Evolutionary conservation across 2,113 vertebrate genomes (phyloP).

Genomic region (Ctenomys sociabilis): DNA sequence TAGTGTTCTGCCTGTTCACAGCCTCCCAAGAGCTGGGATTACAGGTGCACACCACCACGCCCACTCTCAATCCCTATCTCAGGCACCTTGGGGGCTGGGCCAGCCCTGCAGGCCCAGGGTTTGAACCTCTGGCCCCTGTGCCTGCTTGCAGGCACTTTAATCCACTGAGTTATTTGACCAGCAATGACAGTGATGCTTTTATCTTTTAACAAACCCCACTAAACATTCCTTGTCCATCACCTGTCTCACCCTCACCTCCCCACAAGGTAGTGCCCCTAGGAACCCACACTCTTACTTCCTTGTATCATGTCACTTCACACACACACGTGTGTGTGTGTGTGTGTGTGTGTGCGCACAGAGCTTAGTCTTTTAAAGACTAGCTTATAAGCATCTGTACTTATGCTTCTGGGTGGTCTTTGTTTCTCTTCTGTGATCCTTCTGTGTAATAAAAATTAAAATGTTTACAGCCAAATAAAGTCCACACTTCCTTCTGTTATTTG

Average conservation of each 20-base stretch:
- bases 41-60: too few relatives aligned
- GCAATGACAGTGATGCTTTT: too few relatives aligned
- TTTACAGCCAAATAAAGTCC: neutral
- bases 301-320: neutral
- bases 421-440: constrained; percentile 7
- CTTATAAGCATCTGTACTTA: neutral
- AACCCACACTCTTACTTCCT: neutral
- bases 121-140: too few relatives aligned
- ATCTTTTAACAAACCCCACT: neutral
- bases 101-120: too few relatives aligned
- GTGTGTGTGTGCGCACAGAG: neutral
- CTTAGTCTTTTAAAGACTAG: neutral
- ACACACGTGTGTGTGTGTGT: too few relatives aligned
- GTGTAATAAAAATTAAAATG: neutral
- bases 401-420: neutral
- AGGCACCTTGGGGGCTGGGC: too few relatives aligned
- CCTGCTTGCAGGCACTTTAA: too few relatives aligned
- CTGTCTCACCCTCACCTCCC: neutral
- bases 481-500: neutral
- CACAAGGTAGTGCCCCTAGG: neutral
- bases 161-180: too few relatives aligned
- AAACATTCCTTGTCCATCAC: neutral
- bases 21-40: too few relatives aligned
- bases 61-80: too few relatives aligned
- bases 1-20: too few relatives aligned